Evolutionary conservation across 2,113 vertebrate genomes (phyloP).

Genomic region (Maccullochella peelii): DNA sequence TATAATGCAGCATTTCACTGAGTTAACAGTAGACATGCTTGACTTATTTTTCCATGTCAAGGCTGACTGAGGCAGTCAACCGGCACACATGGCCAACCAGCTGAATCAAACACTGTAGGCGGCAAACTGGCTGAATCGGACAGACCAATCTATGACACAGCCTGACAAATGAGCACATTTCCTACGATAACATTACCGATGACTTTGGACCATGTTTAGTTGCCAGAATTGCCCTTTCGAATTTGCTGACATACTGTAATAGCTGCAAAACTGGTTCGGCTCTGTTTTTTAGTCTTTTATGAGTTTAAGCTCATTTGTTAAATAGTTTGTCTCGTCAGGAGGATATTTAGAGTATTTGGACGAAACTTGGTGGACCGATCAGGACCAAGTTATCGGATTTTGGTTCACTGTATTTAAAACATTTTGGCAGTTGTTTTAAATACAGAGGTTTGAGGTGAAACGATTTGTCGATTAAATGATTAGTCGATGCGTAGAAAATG

Average conservation of each 20-base stretch:
- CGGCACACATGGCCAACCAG: not conserved
- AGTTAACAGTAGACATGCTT: slow-evolving; percentile 6
- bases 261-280: not conserved
- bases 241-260: not conserved
- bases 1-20: not conserved
- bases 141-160: slow-evolving; percentile 9
- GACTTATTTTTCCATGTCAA: slow-evolving; percentile 13
- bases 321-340: not conserved
- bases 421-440: too few relatives aligned
- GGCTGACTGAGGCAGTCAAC: slow-evolving; percentile 9
- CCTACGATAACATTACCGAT: not conserved
- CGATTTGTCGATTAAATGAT: not conserved
- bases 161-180: not conserved
- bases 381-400: not conserved
- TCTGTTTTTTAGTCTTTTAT: not conserved
- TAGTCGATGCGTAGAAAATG: not conserved
- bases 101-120: not conserved
- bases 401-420: not conserved
- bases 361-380: not conserved
- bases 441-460: not conserved
- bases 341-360: not conserved
- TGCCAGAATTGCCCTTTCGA: not conserved
- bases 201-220: not conserved
- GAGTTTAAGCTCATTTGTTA: not conserved
- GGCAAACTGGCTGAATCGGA: not conserved